These are phyloP conservation scores for Heterodera schachtii DNA, from an alignment of 1,140 invertebrate genomes.

Conservation along the genomic window DNA sequence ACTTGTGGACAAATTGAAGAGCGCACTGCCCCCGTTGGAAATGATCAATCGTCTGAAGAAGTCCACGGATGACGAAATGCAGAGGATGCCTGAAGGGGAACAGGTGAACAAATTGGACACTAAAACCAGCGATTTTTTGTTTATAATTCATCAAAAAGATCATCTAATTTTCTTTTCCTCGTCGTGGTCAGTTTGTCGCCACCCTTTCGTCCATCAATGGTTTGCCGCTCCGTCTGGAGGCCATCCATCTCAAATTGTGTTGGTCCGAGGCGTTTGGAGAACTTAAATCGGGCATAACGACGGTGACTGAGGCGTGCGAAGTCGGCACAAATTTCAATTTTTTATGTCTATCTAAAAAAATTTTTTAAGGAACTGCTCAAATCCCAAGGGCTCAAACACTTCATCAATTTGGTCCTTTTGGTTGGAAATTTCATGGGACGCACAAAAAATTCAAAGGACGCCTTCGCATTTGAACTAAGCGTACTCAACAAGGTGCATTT, in stretches of 20 bases:
- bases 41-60: conserved; percentile 37
- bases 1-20: conserved; percentile 29
- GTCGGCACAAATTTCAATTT: not conserved
- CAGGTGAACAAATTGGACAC: conserved; percentile 30
- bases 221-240: conserved; percentile 44
- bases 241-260: conserved; percentile 40
- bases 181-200: conserved; percentile 40
- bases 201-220: conserved; percentile 44
- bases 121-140: not conserved
- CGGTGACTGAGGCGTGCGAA: conserved; percentile 47
- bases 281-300: conserved; percentile 43
- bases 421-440: conserved; percentile 51
- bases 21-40: conserved; percentile 31
- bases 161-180: not conserved
- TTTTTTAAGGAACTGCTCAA: conserved; percentile 32
- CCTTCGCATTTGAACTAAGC: conserved; percentile 46
- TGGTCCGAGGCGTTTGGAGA: conserved; percentile 37
- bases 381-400: conserved; percentile 40
- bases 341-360: not conserved
- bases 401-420: conserved; percentile 44
- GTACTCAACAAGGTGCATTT: conserved; percentile 40
- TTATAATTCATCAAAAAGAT: too few species aligned
- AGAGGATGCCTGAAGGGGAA: conserved; percentile 43
- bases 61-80: conserved; percentile 22
- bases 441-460: conserved; percentile 43